Evolutionary conservation across 2,888 invertebrate genomes (phyloP), one percentile per base, ranked within the genome.

Genomic region (Podotricha telesiphe): DNA sequence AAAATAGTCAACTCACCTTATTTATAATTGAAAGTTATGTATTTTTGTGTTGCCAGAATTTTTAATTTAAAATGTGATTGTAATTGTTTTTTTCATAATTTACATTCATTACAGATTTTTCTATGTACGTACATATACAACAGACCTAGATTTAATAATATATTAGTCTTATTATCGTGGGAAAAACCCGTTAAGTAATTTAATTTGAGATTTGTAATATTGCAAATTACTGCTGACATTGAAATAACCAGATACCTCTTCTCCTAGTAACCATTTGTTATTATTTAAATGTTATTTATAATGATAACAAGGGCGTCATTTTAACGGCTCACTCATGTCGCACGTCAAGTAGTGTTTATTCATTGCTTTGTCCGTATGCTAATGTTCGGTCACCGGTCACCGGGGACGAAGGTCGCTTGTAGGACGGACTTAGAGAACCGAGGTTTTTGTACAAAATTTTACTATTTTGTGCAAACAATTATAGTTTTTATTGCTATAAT

Each of bases 281-380:
- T 19, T 40, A 19, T 28, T 19, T 15, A 4, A 58, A 47, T 67
- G 20, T 6, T 3, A 13, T 48, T 55, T 55, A 62, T 53, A 13
- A 50, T 45, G 0, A 59, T 28, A 22, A 56, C 19, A 45, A 65
- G 64, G n/a, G 56, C 67, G 72, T 68, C 85, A 85, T 87, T 84
- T 85, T 89, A 87, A 19, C 64, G 65, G 65, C 73, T 74, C 74
- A 72, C 62, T 72, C 74, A 79, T 84, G 84, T 82, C 85, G 84
- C 86, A 82, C 88, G 86, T 88, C 89, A 89, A 87, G 83, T 86
- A 86, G 84, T 87, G 86, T 86, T 83, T 88, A 86, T 86, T 87
- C 86, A 86, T 81, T 84, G 88, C 91, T 91, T 91, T 91, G 91
- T 91, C 86, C 83, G 79, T 86, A 90, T 91, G 90, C 84, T 86